Evolutionary conservation across 2,888 invertebrate genomes (phyloP).

Genomic region (Vannuccia rotundouncinata): DNA sequence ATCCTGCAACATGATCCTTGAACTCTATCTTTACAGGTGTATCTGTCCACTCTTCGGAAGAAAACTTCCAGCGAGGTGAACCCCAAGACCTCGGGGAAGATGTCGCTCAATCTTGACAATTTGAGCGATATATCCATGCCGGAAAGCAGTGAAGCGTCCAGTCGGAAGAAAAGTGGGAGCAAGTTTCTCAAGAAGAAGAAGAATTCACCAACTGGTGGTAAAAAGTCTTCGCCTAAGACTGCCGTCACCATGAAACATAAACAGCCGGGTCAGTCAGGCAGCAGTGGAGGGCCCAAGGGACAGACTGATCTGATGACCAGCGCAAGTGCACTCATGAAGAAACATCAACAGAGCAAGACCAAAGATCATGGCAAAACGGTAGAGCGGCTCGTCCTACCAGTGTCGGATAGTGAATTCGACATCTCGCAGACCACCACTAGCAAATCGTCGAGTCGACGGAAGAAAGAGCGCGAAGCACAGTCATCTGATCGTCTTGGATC

Average conservation of each 20-base stretch:
- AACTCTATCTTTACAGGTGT: conserved; percentile 1
- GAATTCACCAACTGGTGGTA: background rate
- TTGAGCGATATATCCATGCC: conserved; percentile 11
- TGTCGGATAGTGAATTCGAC: background rate
- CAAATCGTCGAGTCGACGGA: background rate
- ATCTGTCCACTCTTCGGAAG: background rate
- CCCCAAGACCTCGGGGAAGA: background rate
- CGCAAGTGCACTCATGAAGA: background rate
- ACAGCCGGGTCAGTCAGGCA: background rate
- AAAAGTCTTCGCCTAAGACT: background rate
- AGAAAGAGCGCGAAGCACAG: background rate
- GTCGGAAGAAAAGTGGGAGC: background rate
- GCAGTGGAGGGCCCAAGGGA: background rate
- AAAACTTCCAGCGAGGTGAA: background rate
- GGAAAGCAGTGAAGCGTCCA: conserved; percentile 10
- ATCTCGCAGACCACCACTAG: background rate
- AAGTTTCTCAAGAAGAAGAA: conserved; percentile 18
- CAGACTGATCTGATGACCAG: background rate
- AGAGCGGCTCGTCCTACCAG: background rate
- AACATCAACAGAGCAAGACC: background rate
- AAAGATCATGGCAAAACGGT: background rate
- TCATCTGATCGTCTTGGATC: background rate
- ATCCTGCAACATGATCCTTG: background rate
- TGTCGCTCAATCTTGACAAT: background rate
- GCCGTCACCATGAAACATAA: background rate